Base-by-base conservation (phyloP, 2,113 vertebrate species). In the Psittacula cyanocephala region DNA sequence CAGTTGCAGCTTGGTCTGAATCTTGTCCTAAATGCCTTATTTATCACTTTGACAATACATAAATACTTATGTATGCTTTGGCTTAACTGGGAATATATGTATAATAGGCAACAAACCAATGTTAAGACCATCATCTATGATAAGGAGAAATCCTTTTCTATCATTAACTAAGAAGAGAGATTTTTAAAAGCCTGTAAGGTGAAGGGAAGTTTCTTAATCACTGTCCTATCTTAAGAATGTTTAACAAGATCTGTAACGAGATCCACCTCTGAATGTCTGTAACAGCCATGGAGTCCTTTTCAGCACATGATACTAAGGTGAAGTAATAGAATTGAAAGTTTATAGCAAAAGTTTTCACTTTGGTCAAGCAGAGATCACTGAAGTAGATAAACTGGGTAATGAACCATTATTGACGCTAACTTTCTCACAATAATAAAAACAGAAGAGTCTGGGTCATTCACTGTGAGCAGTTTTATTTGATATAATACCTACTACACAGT, bases 341-440 rank as follows among this genome's bases (percentile, higher is more conserved):
- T 93, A 24, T 49, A 81, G 82, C 44, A 86, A 22, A 96, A 95
- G 77, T 95, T 90, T 94, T 85, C 52, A 52, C 77, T 97, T 95
- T 28, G 87, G 29, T 72, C 64, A 86, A 60, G 63, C 37, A 72
- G 91, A 88, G 55, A 89, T 87, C 87, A 74, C 17, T 74, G 89
- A 95, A 84, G 81, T 67, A 89, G 90, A 86, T 77, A 81, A 93
- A 96, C 29, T 35, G 64, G 65, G 39, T 88, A 93, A 96, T 90
- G 95, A 95, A 96, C 33, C 33, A 64, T 86, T 95, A 96, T 39
- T 77, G 92, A 81, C 55, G 63, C 83, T 94, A 76, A 94, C 92
- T 96, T 96, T 88, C 81, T 85, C 78, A 85, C 63, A 79, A 89
- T 63, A 87, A 90, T 91, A 93, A 96, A 97, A 97, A 19, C 33